Conservation (phyloP, 1,140 invertebrate species). For the Manduca sexta region DNA sequence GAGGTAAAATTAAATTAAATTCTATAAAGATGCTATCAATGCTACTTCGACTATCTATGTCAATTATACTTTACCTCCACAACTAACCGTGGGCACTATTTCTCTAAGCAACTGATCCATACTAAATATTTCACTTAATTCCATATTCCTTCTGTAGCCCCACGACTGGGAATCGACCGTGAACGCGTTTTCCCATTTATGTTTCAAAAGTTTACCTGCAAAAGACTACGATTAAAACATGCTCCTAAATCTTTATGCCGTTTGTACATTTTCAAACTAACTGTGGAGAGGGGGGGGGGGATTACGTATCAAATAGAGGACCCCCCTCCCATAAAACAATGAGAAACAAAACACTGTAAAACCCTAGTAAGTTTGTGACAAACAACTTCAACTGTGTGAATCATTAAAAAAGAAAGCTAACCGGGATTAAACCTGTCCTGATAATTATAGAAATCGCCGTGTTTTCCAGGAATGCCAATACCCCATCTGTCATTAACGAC, state of each 20-base stretch:
- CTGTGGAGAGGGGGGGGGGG: too few species aligned
- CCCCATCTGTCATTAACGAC: constrained; percentile 95
- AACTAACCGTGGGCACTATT: constrained; percentile 87
- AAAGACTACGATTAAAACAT: constrained; percentile 2
- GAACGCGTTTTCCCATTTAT: constrained; percentile 96
- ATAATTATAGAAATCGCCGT: constrained; percentile 92
- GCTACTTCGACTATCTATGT: too few species aligned
- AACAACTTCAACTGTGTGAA: too few species aligned
- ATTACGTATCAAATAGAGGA: too few species aligned
- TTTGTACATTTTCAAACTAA: too few species aligned
- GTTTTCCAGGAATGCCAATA: constrained; percentile 82
- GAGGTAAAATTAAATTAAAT: too few species aligned
- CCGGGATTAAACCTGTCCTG: constrained; percentile 91
- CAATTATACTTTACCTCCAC: constrained; percentile 85
- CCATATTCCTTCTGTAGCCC: constrained; percentile 88
- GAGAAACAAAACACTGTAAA: too few species aligned
- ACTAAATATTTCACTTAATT: constrained; percentile 80
- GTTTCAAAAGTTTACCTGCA: constrained; percentile 77
- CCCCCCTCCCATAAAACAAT: too few species aligned
- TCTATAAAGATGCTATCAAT: too few species aligned
- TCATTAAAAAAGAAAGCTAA: constrained; percentile 29
- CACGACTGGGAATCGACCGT: constrained; percentile 92
- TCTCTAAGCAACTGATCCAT: constrained; percentile 81
- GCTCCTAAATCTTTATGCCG: too few species aligned
- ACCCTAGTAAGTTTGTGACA: too few species aligned